Evolutionary conservation across 2,888 invertebrate genomes (phyloP), one percentile per base, ranked within the genome.

Genomic region (Microctonus hyperodae): DNA sequence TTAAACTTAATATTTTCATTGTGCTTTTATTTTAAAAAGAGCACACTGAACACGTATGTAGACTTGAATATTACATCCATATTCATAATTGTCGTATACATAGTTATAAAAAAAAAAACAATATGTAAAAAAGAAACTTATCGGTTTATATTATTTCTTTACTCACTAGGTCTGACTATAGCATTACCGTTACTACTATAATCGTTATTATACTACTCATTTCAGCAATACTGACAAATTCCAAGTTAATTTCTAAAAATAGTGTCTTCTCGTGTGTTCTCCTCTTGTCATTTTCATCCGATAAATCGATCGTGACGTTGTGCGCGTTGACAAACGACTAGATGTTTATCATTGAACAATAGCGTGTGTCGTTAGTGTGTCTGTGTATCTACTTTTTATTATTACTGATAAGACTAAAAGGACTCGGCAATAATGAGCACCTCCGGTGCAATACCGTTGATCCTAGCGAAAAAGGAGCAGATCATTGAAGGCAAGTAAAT

Each of bases 381-480:
- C 2, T 23, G 23, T 51, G 28, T 28, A 16, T 51, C 6, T n/a
- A 13, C 25, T 51, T 22, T 11, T 11, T 25, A 25, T 25, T 25
- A 51, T 51, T 16, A 28, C 20, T 55, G 55, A 55, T 55, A 55
- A 55, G 20, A 23, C 35, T 40, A 58, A 58, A 37, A 53, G 56
- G 61, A 60, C 31, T 31, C 22, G 20, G 40, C 35, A 62, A 65
- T 57, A 66, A 82, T 82, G 82, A 82, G 81, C 72, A 75, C 71
- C 70, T 80, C 80, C 65, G 80, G 80, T 28, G 82, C 82, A 7
- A 82, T 82, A 62, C 82, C 81, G 16, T 74, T 82, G 70, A 76
- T 82, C 63, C 73, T 81, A 70, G 82, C 78, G 71, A 79, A 73
- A 72, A 81, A 79, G 70, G 81, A 79, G 62, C 77, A 79, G 69